phyloP scores from a whole-genome alignment of 2,888 invertebrate species.

The Hofmannophila pseudospretella region DNA sequence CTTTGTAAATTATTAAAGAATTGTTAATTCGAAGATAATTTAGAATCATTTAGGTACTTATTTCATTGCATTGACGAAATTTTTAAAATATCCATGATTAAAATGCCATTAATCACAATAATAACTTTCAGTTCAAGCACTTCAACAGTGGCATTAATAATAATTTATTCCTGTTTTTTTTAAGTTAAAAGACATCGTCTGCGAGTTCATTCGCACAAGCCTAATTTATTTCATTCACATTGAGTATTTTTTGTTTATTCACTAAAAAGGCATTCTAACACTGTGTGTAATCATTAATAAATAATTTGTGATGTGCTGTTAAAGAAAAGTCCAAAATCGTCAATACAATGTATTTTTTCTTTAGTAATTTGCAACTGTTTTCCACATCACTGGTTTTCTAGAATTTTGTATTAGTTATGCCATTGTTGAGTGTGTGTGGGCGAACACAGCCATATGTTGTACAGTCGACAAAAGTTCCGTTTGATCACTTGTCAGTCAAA shows the following conservation, averaged over 20 bases:
- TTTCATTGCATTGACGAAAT: background rate
- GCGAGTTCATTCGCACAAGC: too few species aligned
- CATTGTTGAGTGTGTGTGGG: conserved; percentile 42
- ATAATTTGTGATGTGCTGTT: too few species aligned
- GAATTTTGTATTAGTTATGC: conserved; percentile 53
- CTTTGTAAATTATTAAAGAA: background rate
- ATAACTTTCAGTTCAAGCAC: conserved; percentile 58
- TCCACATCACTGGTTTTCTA: too few species aligned
- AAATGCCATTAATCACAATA: conserved; percentile 51
- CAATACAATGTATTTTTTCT: too few species aligned
- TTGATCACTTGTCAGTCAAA: background rate
- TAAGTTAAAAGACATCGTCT: too few species aligned
- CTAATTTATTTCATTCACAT: too few species aligned
- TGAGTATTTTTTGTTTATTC: too few species aligned
- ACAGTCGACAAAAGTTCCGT: conserved; percentile 12
- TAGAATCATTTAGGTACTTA: too few species aligned
- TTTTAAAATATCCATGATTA: conserved; percentile 6
- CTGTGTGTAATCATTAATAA: too few species aligned
- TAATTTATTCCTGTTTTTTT: conserved; percentile 29
- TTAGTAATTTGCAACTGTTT: too few species aligned
- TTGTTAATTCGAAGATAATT: background rate
- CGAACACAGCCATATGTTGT: conserved; percentile 49
- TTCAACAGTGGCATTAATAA: conserved; percentile 67
- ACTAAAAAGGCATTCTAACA: too few species aligned
- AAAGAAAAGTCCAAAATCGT: too few species aligned